Percentiles rank a stretch among this genome's conserved stretches.
These are phyloP conservation scores for Busseola fusca DNA, from an alignment of 2,888 invertebrate genomes.

Conservation along the genomic window DNA sequence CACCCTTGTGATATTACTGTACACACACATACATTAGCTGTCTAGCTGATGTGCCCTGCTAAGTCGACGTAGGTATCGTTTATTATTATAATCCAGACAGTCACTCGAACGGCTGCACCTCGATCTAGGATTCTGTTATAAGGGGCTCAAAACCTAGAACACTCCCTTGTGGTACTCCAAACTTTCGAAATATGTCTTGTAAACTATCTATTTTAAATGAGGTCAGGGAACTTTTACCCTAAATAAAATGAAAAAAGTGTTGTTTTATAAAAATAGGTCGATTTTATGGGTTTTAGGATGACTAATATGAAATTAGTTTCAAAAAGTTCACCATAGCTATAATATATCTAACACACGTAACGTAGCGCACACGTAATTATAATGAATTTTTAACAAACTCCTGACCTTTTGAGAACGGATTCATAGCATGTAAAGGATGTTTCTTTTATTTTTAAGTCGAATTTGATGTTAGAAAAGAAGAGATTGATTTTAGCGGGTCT, in stretches of 20 bases:
- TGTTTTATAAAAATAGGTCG: not conserved
- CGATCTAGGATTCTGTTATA: not conserved
- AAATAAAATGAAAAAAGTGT: not conserved
- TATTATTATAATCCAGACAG: not conserved
- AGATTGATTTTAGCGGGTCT: not conserved
- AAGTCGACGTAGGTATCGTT: not conserved
- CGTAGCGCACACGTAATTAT: constrained; percentile 64
- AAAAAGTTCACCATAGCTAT: constrained; percentile 40
- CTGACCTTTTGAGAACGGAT: constrained; percentile 77
- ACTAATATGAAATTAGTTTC: constrained; percentile 26
- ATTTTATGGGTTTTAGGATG: constrained; percentile 19
- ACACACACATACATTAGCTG: not conserved
- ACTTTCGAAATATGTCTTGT: not conserved
- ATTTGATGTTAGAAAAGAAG: not conserved
- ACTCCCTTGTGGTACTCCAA: not conserved
- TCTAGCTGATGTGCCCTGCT: not conserved
- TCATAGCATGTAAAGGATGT: constrained; percentile 61
- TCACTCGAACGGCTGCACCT: not conserved
- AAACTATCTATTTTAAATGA: not conserved
- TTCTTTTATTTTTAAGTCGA: constrained; percentile 26
- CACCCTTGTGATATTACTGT: not conserved
- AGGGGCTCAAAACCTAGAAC: not conserved
- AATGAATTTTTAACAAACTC: constrained; percentile 75
- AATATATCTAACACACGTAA: constrained; percentile 26
- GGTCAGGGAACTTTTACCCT: not conserved